Percentiles rank a stretch among this genome's conserved stretches.
Evolutionary conservation across 2,113 vertebrate species (phyloP).

Genomic region (Gnathonemus echidnorhynchus): DNA sequence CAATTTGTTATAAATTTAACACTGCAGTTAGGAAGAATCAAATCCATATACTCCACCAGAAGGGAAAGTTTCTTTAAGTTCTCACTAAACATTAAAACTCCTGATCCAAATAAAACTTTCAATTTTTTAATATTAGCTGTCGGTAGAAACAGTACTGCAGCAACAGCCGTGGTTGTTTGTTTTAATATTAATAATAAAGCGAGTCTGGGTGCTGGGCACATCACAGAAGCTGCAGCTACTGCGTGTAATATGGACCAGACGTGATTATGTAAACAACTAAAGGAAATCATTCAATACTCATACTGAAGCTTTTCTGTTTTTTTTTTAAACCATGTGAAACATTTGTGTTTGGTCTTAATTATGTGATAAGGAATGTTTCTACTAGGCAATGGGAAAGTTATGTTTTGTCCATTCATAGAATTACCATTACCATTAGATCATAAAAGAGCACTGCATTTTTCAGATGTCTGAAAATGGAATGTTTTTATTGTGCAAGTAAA

Average conservation of each 20-base stretch:
- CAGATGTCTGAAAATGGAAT: neutral
- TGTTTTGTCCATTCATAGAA: slow-evolving; percentile 5
- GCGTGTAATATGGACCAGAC: neutral
- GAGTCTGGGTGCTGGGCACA: slow-evolving; percentile 28
- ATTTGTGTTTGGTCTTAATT: slow-evolving; percentile 6
- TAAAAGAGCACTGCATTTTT: neutral
- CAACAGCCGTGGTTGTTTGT: neutral
- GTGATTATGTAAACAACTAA: neutral
- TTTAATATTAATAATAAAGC: slow-evolving; percentile 33
- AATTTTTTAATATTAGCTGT: slow-evolving; percentile 9
- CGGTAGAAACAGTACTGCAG: neutral
- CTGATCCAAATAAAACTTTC: neutral
- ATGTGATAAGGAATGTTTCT: slow-evolving; percentile 8
- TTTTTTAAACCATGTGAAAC: neutral
- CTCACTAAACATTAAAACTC: neutral
- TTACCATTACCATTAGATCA: slow-evolving; percentile 14
- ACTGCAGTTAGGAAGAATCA: slow-evolving; percentile 52
- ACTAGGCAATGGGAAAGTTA: slow-evolving; percentile 6
- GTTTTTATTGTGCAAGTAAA: neutral
- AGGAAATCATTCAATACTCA: slow-evolving; percentile 15
- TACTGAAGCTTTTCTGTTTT: neutral
- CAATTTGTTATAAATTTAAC: slow-evolving; percentile 35
- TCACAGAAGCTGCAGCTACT: neutral
- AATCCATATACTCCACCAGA: slow-evolving; percentile 15
- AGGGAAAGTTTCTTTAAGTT: slow-evolving; percentile 35